A percentile compares a stretch with the other conserved stretches of the same genome.
phyloP scores from a whole-genome alignment of 2,797 vertebrate genomes.

The Melopsittacus undulatus region DNA sequence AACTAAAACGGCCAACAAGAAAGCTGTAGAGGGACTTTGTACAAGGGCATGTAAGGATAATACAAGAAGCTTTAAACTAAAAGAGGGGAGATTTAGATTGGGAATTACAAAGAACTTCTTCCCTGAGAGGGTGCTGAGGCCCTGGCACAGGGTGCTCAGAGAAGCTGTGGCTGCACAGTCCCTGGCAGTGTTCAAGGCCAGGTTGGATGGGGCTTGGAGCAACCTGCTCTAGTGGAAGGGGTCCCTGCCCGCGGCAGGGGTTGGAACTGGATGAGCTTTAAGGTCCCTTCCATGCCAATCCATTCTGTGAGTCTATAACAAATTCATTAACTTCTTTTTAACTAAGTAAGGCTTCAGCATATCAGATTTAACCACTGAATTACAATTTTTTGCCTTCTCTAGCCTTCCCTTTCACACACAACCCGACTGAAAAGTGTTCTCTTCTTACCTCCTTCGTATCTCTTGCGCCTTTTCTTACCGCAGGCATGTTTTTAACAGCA shows the following conservation, averaged over 20 bases:
- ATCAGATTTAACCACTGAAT: neutral
- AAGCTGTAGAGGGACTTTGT: neutral
- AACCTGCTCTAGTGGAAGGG: neutral
- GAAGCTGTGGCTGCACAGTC: neutral
- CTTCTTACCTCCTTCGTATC: neutral
- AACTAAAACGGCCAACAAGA: neutral
- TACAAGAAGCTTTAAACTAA: neutral
- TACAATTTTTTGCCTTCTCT: neutral
- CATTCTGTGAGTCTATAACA: neutral
- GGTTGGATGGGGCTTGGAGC: neutral
- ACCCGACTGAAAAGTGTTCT: neutral
- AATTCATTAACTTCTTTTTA: neutral
- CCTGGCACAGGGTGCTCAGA: neutral
- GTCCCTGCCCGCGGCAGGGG: neutral
- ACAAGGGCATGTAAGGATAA: neutral
- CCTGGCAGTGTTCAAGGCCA: neutral
- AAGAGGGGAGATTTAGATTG: neutral
- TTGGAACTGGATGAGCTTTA: fast-evolving
- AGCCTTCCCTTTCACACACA: neutral
- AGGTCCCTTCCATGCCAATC: neutral
- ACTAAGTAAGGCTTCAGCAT: neutral
- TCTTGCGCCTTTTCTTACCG: neutral
- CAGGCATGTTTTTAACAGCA: neutral
- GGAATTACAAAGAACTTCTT: neutral
- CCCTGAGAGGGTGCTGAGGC: neutral